Evolutionary conservation across 2,888 invertebrate genomes (phyloP), one percentile per base, ranked within the genome.

Genomic region (Tenodera sinensis): DNA sequence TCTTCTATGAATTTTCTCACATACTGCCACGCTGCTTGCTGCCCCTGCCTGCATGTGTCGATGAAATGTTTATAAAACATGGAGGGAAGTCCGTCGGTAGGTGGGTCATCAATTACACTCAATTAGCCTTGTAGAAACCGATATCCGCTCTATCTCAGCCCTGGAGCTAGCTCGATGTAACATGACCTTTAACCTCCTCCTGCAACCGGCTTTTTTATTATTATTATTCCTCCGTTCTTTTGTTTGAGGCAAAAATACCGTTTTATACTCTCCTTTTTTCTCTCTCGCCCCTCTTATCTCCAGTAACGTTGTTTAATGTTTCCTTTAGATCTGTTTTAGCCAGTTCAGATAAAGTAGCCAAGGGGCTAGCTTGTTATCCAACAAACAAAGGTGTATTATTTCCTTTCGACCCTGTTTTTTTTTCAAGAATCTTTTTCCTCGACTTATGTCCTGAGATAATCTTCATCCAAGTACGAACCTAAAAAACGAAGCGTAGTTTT

Each of bases 241-340:
- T 85, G 83, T 87, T 88, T 83, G 34, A 42, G 87, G 83, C 87
- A 88, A 30, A 88, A 88, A 88, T 88, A 28, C 6, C 71, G 15
- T 25, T 34, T 82, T 82, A 81, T 87, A 34, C 71, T 54, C 86
- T 86, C 47, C 86, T 84, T 88, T 54, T 28, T 83, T 88, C n/a
- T 83, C 28, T 42, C 8, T 83, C 4, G n/a, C 27, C 28, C 15
- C n/a, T 34, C 30, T 81, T 87, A 81, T 42, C 12, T 27, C 20
- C 25, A 83, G 28, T 6, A 28, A 28, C 83, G 20, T n/a, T 30
- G 83, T 83, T 30, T 83, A 25, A 83, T 83, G 15, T 30, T 83
- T 83, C 28, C 54, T 71, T 71, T 25, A 71, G 54, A 71, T 71
- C 25, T 71, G 20, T 20, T 71, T 71, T 71, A 54, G 6, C 34